Evolutionary conservation across 2,113 vertebrate genomes (phyloP), one percentile per base, ranked within the genome.

Genomic region (Ciconia stormi): DNA sequence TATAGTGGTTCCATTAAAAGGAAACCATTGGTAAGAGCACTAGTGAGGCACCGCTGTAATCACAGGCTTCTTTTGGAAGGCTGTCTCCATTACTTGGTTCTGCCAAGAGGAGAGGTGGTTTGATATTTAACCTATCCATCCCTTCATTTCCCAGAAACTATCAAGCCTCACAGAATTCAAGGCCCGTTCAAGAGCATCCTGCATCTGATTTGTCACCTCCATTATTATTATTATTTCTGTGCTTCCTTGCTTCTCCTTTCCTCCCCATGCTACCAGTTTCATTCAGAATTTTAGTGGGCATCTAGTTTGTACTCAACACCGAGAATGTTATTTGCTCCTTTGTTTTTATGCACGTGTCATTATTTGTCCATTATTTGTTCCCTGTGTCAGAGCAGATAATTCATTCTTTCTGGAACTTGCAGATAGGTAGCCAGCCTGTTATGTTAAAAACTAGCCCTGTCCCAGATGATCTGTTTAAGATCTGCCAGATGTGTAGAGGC

Each of bases 141-240:
- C n/a, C 16, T 82, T 89, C 14, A 62, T 55, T 87, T 83, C 77
- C 87, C 56, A 87, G 47, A 93, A 94, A 59, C 6, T 29, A 84
- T 6, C 3, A 16, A 78, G 65, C 38, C 47, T 67, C 30, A 74
- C 12, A 74, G 17, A 55, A 79, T 74, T 96, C 87, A 47, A 85
- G 47, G 32, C 47, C 93, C 0, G 0, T 67, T 94, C 26, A 85
- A 79, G 61, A 82, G 26, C 69, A 94, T 30, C 32, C 22, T 47
- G 23, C 14, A 56, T 40, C 23, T 63, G 32, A 89, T 67, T 62
- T 93, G 20, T 67, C 32, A 80, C 32, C n/a, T 71, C 38, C 27
- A 30, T 63, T 23, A 42, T 21, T 36, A 32, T 47, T 63, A 66
- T 19, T 52, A 89, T 90, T 90, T 80, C 69, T 62, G 22, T 52